Evolutionary conservation across 2,113 vertebrate species (phyloP).

Genomic region (Notiomystis cincta): DNA sequence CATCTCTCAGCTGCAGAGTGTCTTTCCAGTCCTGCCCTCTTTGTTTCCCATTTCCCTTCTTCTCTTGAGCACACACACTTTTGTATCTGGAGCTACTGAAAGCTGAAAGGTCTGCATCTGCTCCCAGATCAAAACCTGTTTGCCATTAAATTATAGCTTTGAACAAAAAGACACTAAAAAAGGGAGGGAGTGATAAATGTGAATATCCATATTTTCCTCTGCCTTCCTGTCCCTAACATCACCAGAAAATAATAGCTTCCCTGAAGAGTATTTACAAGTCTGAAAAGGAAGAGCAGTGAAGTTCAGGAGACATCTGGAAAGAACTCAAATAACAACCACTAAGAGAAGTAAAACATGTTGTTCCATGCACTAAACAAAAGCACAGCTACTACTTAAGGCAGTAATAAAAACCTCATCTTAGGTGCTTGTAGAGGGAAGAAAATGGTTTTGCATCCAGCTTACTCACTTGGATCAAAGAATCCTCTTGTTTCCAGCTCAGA

Average conservation of each 20-base stretch:
- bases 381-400: background rate
- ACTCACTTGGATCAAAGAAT: background rate
- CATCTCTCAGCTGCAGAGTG: background rate
- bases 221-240: background rate
- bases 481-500: background rate
- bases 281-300: background rate
- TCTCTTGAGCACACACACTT: background rate
- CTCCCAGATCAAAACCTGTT: background rate
- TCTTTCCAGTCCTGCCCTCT: background rate
- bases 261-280: background rate
- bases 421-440: background rate
- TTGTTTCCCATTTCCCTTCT: background rate
- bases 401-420: background rate
- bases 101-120: background rate
- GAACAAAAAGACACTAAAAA: background rate
- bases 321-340: background rate
- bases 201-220: background rate
- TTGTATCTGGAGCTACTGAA: background rate
- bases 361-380: background rate
- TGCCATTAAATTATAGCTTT: background rate
- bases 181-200: fast-evolving
- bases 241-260: background rate
- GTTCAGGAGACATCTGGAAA: background rate
- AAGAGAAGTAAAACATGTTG: background rate
- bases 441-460: background rate